Conservation (phyloP, 2,113 vertebrate species). For the Pao palembangensis region DNA sequence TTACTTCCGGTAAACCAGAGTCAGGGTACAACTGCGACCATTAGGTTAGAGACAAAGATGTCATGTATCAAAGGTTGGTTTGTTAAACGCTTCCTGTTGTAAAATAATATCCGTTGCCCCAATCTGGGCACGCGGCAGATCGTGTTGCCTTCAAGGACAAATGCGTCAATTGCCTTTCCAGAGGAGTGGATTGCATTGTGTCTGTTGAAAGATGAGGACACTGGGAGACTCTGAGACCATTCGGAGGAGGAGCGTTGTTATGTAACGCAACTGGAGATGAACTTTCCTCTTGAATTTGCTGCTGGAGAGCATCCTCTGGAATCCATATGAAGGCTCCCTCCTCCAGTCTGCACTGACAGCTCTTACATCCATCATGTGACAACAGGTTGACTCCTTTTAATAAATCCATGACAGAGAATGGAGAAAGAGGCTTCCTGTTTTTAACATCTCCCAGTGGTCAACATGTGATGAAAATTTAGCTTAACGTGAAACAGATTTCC, state of each 20-base stretch:
- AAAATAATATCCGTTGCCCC: slow-evolving; percentile 2
- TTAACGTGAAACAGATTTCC: background rate
- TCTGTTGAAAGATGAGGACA: background rate
- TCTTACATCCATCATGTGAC: too few relatives aligned
- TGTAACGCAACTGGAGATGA: background rate
- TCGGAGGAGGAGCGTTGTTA: background rate
- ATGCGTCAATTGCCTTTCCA: slow-evolving; percentile 15
- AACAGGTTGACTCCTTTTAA: too few relatives aligned
- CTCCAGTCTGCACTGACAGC: too few relatives aligned
- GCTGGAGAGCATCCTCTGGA: background rate
- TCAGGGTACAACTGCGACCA: background rate
- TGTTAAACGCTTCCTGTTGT: slow-evolving; percentile 14
- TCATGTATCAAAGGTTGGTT: background rate
- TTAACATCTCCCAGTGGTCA: background rate
- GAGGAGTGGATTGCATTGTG: background rate
- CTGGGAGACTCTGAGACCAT: slow-evolving; percentile 17
- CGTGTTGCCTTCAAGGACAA: slow-evolving; percentile 6
- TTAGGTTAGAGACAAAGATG: slow-evolving; percentile 3
- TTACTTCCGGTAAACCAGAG: slow-evolving; percentile 12
- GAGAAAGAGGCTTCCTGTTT: background rate
- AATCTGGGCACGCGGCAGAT: too few relatives aligned
- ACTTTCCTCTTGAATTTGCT: background rate
- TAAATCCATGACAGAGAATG: background rate
- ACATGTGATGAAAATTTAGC: background rate
- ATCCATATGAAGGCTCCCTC: too few relatives aligned